Percentiles rank a stretch among this genome's conserved stretches.
These are phyloP conservation scores for Onychostruthus taczanowskii DNA, from an alignment of 2,113 vertebrate species.

Conservation along the genomic window DNA sequence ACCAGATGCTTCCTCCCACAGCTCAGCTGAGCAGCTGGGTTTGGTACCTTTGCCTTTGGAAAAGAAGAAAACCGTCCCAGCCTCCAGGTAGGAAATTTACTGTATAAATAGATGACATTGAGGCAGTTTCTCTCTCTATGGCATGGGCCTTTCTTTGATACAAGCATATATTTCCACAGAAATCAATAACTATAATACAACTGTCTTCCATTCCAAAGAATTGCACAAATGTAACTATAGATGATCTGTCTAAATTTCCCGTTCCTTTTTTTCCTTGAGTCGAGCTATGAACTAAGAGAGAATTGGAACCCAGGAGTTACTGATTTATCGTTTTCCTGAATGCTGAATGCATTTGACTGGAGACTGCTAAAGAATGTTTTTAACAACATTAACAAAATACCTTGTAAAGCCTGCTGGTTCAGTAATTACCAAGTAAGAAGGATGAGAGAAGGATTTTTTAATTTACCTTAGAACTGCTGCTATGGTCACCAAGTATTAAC, in stretches of 20 bases:
- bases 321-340: background rate
- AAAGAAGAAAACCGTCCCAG: background rate
- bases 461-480: background rate
- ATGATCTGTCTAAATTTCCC: background rate
- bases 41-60: background rate
- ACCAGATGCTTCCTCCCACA: accelerated
- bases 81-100: accelerated
- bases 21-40: accelerated
- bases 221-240: background rate
- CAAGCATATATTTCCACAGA: background rate
- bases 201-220: background rate
- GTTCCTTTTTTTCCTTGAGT: background rate
- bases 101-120: background rate
- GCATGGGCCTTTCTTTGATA: background rate
- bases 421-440: background rate
- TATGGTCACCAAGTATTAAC: background rate
- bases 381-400: background rate
- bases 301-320: background rate
- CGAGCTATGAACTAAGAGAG: background rate
- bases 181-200: background rate
- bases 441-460: background rate
- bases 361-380: background rate
- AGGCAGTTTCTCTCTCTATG: background rate
- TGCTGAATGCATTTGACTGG: background rate
- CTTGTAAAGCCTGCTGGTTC: background rate